A percentile compares a stretch with the other conserved stretches of the same genome.
Conservation (phyloP, 2,113 vertebrate genomes). For the Anoura caudifer region DNA sequence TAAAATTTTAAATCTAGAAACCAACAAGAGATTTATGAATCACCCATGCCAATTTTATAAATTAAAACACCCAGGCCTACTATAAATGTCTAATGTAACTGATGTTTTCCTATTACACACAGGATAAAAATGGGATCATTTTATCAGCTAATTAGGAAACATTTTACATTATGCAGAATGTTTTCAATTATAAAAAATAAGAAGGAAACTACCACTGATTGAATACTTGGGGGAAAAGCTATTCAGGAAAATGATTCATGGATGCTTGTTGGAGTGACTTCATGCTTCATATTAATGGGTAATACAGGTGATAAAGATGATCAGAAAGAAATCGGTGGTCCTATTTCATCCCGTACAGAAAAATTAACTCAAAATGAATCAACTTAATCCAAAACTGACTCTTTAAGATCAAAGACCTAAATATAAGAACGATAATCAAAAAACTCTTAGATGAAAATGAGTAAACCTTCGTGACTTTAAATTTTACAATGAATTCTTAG, state of each 20-base stretch:
- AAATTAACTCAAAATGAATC: constrained; percentile 14
- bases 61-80: neutral
- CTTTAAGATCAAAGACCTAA: neutral
- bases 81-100: neutral
- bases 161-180: neutral
- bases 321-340: neutral
- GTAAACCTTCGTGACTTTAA: neutral
- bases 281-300: neutral
- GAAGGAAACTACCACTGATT: neutral
- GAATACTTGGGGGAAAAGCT: neutral
- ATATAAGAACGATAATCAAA: neutral
- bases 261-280: neutral
- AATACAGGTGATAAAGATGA: neutral
- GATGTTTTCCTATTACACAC: neutral
- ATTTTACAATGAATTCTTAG: neutral
- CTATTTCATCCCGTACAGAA: neutral
- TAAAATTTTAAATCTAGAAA: neutral
- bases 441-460: neutral
- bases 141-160: neutral
- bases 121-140: neutral
- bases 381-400: neutral
- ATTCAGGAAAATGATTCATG: neutral
- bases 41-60: neutral
- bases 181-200: constrained; percentile 20
- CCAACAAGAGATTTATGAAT: neutral